Percentiles rank a stretch among this genome's conserved stretches.
phyloP scores from a whole-genome alignment of 2,888 invertebrate species.

The Cyrtodaria siliqua region DNA sequence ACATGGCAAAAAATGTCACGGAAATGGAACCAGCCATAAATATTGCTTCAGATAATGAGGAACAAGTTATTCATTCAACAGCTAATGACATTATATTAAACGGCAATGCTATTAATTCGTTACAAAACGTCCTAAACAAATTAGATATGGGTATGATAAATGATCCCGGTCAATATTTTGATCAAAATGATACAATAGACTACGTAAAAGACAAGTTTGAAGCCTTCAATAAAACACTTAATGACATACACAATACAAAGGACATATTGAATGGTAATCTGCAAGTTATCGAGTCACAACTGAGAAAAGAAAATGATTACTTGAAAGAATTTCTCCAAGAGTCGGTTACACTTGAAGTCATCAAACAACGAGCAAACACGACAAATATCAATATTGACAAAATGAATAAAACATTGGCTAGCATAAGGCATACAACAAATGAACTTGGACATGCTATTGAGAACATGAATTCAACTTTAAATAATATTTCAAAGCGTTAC shows the following conservation, averaged over 20 bases:
- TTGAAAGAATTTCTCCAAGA: background rate
- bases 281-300: background rate
- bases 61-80: no score
- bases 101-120: no score
- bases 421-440: constrained; percentile 3
- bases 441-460: background rate
- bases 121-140: no score
- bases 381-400: background rate
- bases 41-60: no score
- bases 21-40: no score
- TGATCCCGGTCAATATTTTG: no score
- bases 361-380: background rate
- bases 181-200: constrained; percentile 5
- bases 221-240: background rate
- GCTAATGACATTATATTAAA: no score
- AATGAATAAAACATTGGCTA: background rate
- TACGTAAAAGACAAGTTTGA: constrained; percentile 4
- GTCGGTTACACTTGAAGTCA: background rate
- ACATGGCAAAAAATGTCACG: no score
- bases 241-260: background rate
- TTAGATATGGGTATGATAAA: no score
- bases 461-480: background rate
- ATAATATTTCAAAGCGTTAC: background rate
- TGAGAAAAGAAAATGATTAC: background rate
- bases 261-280: background rate